phyloP scores from a whole-genome alignment of 1,140 invertebrate species.

The Diabrotica undecimpunctata region DNA sequence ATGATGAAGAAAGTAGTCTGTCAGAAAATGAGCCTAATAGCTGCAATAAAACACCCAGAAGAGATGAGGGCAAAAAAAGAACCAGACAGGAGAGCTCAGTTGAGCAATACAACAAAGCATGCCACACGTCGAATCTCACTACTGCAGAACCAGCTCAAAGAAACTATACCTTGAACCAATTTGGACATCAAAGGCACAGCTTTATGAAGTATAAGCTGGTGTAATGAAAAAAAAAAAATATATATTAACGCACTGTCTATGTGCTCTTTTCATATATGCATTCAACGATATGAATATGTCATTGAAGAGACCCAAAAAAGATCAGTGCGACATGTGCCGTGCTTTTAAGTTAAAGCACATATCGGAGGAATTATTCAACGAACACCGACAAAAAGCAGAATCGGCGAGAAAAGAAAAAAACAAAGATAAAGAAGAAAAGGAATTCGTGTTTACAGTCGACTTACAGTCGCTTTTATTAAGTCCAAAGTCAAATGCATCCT shows the following conservation, averaged over 20 bases:
- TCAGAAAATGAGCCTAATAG: too few relatives aligned
- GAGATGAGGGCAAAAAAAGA: too few relatives aligned
- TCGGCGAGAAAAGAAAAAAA: conserved; percentile 30
- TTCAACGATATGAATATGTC: conserved; percentile 8
- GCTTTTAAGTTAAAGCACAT: conserved; percentile 7
- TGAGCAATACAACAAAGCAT: too few relatives aligned
- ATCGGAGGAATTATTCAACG: not conserved
- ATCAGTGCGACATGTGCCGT: conserved; percentile 13
- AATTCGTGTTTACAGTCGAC: conserved; percentile 23
- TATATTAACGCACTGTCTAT: conserved; percentile 4
- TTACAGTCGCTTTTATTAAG: conserved; percentile 31
- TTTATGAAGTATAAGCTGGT: conserved; percentile 8
- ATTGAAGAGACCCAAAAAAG: conserved; percentile 15
- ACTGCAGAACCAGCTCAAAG: conserved; percentile 10
- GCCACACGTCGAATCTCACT: conserved; percentile 8
- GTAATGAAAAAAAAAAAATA: not conserved
- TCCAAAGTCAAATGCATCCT: conserved; percentile 34
- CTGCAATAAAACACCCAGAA: too few relatives aligned
- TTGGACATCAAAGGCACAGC: conserved; percentile 9
- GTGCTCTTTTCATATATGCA: conserved; percentile 9
- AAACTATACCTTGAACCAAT: conserved; percentile 13
- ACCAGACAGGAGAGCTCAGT: too few relatives aligned
- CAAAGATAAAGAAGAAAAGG: conserved; percentile 26
- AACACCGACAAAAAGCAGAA: conserved; percentile 22
- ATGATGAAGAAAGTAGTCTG: conserved; percentile 9